Conservation (phyloP, 2,797 vertebrate species). For the Tragopan temminckii region DNA sequence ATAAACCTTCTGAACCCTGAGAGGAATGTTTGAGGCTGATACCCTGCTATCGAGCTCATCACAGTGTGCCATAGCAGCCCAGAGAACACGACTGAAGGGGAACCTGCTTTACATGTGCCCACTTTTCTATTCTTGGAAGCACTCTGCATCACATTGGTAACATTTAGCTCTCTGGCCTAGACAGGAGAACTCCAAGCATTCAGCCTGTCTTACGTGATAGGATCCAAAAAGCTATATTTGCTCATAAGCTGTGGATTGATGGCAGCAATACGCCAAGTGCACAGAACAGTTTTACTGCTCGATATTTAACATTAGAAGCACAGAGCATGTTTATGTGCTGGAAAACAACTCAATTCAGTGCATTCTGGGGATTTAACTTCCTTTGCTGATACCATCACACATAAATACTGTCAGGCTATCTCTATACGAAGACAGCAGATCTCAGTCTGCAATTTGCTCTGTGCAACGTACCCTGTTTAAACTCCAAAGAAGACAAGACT, state of each 20-base stretch:
- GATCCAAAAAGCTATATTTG: slow-evolving; percentile 60
- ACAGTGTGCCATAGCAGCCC: not conserved
- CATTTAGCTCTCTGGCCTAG: slow-evolving; percentile 35
- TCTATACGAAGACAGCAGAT: not conserved
- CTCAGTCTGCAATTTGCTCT: not conserved
- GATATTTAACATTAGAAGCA: not conserved
- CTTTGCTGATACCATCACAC: not conserved
- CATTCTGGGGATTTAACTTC: not conserved
- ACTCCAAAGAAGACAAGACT: not conserved
- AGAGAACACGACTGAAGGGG: slow-evolving; percentile 26
- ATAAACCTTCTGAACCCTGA: not conserved
- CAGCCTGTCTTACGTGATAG: slow-evolving; percentile 42
- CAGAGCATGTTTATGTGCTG: not conserved
- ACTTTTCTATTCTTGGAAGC: slow-evolving; percentile 73
- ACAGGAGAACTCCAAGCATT: slow-evolving; percentile 57
- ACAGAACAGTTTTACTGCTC: not conserved
- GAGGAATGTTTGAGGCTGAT: not conserved
- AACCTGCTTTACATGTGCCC: slow-evolving; percentile 6
- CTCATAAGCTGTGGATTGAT: slow-evolving; percentile 35
- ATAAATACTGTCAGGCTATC: not conserved
- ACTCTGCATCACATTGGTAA: slow-evolving; percentile 47
- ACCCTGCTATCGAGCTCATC: not conserved
- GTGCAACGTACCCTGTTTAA: not conserved
- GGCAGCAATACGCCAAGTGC: slow-evolving; percentile 11
- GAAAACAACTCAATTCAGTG: not conserved